Conservation (phyloP, 2,888 invertebrate species). For the Parochlus steinenii region DNA sequence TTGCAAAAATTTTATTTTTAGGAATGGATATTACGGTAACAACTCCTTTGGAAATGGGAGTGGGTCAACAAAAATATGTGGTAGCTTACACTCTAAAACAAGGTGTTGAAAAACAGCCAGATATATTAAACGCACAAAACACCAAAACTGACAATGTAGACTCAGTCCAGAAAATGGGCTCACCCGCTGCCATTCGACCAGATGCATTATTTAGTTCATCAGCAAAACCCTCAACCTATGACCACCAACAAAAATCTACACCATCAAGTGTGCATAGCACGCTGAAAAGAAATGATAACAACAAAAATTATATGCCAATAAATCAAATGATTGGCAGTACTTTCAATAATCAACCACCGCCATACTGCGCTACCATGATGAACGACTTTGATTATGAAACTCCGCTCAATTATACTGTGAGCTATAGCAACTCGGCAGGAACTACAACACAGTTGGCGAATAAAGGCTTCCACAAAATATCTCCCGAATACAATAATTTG, state of each 20-base stretch:
- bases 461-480: constrained; percentile 5
- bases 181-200: constrained; percentile 8
- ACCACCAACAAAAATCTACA: constrained; percentile 18
- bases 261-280: constrained; percentile 28
- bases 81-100: constrained; percentile 74
- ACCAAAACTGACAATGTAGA: constrained; percentile 18
- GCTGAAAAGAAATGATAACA: constrained; percentile 24
- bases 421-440: no score
- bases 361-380: constrained; percentile 9
- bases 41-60: constrained; percentile 54
- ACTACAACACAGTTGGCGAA: constrained; percentile 1
- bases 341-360: constrained; percentile 9
- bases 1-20: constrained; percentile 14
- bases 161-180: constrained; percentile 8
- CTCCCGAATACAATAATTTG: constrained; percentile 11
- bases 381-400: constrained; percentile 11
- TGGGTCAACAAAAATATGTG: constrained; percentile 68
- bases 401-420: constrained; percentile 11
- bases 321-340: constrained; percentile 7
- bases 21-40: constrained; percentile 33
- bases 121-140: constrained; percentile 66
- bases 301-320: constrained; percentile 17
- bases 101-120: constrained; percentile 53
- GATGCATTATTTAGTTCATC: constrained; percentile 11
- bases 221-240: constrained; percentile 14